Base-by-base conservation (phyloP, 53 echinoderm and acorn worm genomes). In the Zoroaster sp. region DNA sequence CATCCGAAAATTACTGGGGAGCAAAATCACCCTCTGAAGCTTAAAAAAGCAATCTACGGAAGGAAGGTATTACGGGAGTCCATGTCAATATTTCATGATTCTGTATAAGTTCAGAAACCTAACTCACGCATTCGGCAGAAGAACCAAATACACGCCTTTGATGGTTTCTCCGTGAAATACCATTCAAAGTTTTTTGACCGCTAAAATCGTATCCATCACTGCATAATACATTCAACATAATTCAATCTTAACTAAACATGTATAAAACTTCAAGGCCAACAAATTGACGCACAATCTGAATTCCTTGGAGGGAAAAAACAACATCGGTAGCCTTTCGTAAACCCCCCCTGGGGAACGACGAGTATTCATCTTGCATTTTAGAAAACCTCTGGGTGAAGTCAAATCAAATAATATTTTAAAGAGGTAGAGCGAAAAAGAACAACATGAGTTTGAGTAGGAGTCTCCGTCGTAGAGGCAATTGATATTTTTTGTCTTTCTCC, bases 231-330 rank as follows among this genome's bases (percentile, higher is more conserved):
- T 40, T 63, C 79, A 23, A 37, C 32, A 21, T 35, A 79, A 38
- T 59, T 63, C 40, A 33, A 75, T 67, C 39, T 68, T 32, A 43
- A 43, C 68, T 43, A 36, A 44, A 82, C 15, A 66, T 33, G 67
- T 38, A 66, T 32, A 67, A 82, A 18, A 40, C 54, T 10, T 44
- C 82, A 82, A 82, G 82, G 82, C 41, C 82, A 67, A 6, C 30
- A 45, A 11, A 59, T 28, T 59, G 21, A 59, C 63, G 8, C 28
- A 25, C 68, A 23, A 23, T 23, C 41, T 66, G 31, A 68, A 68
- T 44, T 3, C 82, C 68, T 43, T 28, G 40, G 7, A 33, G 40
- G 43, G 15, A 25, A 9, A 53, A 28, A 66, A 66, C 15, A 53
- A 36, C 43, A 54, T 25, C 68, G 40, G 65, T 68, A 28, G 31